Conservation (phyloP, 2,113 vertebrate genomes). For the Ellobius talpinus region DNA sequence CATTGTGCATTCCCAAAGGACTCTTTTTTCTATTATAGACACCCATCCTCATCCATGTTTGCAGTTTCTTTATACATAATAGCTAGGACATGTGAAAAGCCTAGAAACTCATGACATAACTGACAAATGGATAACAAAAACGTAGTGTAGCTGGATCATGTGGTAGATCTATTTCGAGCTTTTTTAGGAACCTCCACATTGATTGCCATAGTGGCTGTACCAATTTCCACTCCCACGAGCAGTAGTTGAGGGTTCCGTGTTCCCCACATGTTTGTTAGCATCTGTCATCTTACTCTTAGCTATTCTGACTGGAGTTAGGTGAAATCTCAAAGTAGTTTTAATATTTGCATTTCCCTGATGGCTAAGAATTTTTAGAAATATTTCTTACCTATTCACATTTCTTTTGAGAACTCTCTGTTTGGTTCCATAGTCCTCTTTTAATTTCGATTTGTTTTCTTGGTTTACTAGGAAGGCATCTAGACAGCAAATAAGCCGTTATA, state of each 20-base stretch:
- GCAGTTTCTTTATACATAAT: neutral
- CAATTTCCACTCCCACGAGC: neutral
- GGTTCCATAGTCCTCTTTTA: neutral
- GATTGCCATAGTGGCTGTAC: neutral
- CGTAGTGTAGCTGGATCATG: neutral
- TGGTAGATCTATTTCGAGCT: neutral
- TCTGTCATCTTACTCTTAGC: neutral
- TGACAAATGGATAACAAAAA: neutral
- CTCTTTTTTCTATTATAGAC: neutral
- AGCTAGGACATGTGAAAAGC: neutral
- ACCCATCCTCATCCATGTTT: neutral
- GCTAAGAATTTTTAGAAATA: neutral
- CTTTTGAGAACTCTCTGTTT: neutral
- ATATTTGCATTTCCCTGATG: neutral
- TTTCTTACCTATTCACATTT: neutral
- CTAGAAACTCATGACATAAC: neutral
- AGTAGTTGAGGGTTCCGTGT: too few species aligned
- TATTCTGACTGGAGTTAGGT: neutral
- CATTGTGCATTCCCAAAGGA: neutral
- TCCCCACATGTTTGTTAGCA: neutral
- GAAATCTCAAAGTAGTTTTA: neutral
- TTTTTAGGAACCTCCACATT: neutral
- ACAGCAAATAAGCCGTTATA: neutral
- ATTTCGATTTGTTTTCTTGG: neutral
- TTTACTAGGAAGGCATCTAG: neutral